Base-by-base conservation (phyloP, 2,888 invertebrate species). In the Branchipolynoe longqiensis region DNA sequence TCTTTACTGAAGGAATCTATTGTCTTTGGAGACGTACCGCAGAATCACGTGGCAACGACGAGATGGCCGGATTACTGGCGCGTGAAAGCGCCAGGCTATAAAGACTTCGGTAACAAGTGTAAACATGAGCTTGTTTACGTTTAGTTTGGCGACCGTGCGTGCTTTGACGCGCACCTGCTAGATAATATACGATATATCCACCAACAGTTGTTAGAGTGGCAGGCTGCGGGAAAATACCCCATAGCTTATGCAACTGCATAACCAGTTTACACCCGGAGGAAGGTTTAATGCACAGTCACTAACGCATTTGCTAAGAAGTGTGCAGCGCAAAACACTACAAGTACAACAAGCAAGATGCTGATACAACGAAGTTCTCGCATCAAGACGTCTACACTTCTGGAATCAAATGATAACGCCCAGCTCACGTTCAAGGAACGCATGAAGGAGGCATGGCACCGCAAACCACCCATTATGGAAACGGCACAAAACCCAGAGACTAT, bases 161-260 rank as follows among this genome's bases (percentile, higher is more conserved):
- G 62, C 62, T 62, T 62, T 62, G 12, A n/a, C 62, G 31, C 62
- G 62, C 62, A 56, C 56, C 56, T 62, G 31, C 62, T 28, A 31
- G 62, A 62, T n/a, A n/a, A n/a, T n/a, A n/a, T n/a, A n/a, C n/a
- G n/a, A n/a, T n/a, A n/a, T n/a, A n/a, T n/a, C n/a, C n/a, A n/a
- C n/a, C n/a, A n/a, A n/a, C n/a, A n/a, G n/a, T n/a, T n/a, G 56
- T n/a, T n/a, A 56, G 22, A 56, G 56, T 56, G 56, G 25, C 3
- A 56, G 56, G 56, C 56, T 56, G 56, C 3, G 56, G 25, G 56
- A 25, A n/a, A 31, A 31, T 18, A 62, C 62, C 25, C 4, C 62
- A 62, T 28, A 12, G 31, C 28, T n/a, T n/a, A n/a, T n/a, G n/a
- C n/a, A n/a, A n/a, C n/a, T n/a, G n/a, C n/a, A n/a, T n/a, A n/a